Base-by-base conservation (phyloP, 1,140 invertebrate species). In the Drosophila baimaii region DNA sequence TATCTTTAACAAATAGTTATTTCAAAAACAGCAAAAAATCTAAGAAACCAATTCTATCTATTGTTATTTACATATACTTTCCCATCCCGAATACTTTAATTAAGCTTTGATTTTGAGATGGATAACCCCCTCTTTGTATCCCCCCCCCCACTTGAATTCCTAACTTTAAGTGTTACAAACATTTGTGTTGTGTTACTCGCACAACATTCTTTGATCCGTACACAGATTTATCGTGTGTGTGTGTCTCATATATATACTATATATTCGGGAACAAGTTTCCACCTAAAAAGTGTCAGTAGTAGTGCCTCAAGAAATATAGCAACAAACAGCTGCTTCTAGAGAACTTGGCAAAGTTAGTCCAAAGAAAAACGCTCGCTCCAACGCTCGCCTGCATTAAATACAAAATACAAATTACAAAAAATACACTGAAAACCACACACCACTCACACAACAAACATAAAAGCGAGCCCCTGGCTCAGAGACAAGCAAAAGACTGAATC, bases 111-210 rank as follows among this genome's bases (percentile, higher is more conserved):
- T 69, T 54, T 54, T 68, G 10, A 68, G 49, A 68, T 68, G 27
- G 27, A 68, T 51, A 66, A 39, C 41, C 29, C 51, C 19, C 49
- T 43, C 23, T 23, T 57, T 58, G 54, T 79, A 41, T 51, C 41
- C 58, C 29, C 25, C 69, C n/a, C n/a, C 57, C 25, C 69, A 54
- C 69, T 68, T 44, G 13, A 75, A 61, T 15, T 46, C 71, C 33
- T 7, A 68, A 74, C 31, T 82, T 46, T 83, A 74, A 80, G 64
- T 88, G 79, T 76, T 76, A 66, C 73, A 15, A 21, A 35, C 5
- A 52, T 57, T 70, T 78, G 59, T 79, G 76, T 70, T 80, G 80
- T 88, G 72, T 90, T 78, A 56, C 41, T 89, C 80, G 84, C 84
- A 88, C 85, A 78, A 68, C 33, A 49, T 51, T 52, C 59, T 70